Evolutionary conservation across 2,888 invertebrate genomes (phyloP), one percentile per base, ranked within the genome.

Genomic region (Eudasyphora cyanicolor): DNA sequence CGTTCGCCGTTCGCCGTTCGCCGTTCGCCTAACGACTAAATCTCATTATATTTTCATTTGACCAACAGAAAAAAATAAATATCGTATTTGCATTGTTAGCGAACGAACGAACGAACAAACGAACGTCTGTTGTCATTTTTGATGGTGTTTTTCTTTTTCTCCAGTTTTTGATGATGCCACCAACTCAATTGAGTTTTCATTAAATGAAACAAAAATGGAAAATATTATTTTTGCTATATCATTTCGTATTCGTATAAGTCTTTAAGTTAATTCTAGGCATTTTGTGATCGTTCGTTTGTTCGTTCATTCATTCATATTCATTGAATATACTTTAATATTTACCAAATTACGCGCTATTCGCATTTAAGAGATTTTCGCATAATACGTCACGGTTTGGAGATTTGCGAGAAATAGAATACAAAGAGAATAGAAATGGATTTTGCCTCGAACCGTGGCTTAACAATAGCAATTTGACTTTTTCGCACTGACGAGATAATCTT

Each of bases 41-140:
- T 84, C 81, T 84, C 73, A 84, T 84, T 84, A 84, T 76, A 80
- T 79, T 84, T 84, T 81, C 84, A 84, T 81, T 84, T 84, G 60
- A 17, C 21, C 49, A 35, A 54, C 5, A n/a, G 76, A 74, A 51
- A 78, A 29, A 45, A 21, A 51, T 32, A 67, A 35, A 79, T n/a
- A 10, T 29, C 42, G 51, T 71, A 76, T 81, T 81, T 79, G 60
- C 45, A 57, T 84, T 84, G 73, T 81, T 81, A 77, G 70, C 32
- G 70, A 64, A n/a, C n/a, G n/a, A n/a, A n/a, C n/a, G n/a, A n/a
- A n/a, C n/a, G n/a, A n/a, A n/a, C n/a, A n/a, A n/a, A n/a, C n/a
- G n/a, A n/a, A 17, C 57, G 67, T 79, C 69, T 74, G 21, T 49
- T 62, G 74, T 32, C 45, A 74, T 45, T 67, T n/a, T 62, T 24